phyloP scores from a whole-genome alignment of 2,888 invertebrate genomes.

The Drosophila silvestris region DNA sequence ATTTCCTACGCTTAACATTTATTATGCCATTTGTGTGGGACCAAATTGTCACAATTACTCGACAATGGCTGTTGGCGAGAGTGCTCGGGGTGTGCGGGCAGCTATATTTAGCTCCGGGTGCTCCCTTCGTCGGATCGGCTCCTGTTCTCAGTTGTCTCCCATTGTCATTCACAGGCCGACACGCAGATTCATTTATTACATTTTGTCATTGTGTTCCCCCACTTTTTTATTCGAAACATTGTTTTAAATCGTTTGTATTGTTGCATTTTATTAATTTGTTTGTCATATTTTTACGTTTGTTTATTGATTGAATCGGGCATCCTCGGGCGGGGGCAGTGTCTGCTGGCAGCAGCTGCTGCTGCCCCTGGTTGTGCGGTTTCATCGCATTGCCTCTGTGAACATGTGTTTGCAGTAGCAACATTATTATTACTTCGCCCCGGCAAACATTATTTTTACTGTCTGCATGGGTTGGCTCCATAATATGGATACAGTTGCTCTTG shows the following conservation, averaged over 20 bases:
- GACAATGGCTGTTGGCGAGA: conserved; percentile 23
- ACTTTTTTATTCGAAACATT: conserved; percentile 16
- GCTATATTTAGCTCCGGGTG: conserved; percentile 61
- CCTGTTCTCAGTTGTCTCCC: conserved; percentile 24
- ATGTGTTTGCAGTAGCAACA: conserved; percentile 72
- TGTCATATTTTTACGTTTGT: conserved; percentile 80
- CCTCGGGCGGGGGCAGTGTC: conserved; percentile 42
- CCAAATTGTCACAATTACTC: conserved; percentile 74
- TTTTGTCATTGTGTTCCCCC: conserved; percentile 61
- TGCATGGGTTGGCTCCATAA: not conserved
- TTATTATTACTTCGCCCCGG: conserved; percentile 49
- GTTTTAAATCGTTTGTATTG: conserved; percentile 41
- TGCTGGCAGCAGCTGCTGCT: conserved; percentile 55
- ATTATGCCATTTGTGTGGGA: conserved; percentile 73
- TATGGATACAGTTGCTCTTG: conserved; percentile 24
- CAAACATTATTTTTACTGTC: conserved; percentile 51
- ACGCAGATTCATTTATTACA: conserved; percentile 69
- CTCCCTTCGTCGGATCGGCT: conserved; percentile 10
- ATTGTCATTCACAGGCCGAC: conserved; percentile 36
- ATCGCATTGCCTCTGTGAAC: conserved; percentile 58
- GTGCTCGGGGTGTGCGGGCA: conserved; percentile 3
- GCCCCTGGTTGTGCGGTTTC: conserved; percentile 34
- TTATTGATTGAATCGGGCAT: conserved; percentile 79
- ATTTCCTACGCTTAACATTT: conserved; percentile 70
- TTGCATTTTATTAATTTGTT: conserved; percentile 81